Evolutionary conservation across 53 echinoderm and acorn worm genomes (phyloP).

Genomic region (Patiria pectinifera): DNA sequence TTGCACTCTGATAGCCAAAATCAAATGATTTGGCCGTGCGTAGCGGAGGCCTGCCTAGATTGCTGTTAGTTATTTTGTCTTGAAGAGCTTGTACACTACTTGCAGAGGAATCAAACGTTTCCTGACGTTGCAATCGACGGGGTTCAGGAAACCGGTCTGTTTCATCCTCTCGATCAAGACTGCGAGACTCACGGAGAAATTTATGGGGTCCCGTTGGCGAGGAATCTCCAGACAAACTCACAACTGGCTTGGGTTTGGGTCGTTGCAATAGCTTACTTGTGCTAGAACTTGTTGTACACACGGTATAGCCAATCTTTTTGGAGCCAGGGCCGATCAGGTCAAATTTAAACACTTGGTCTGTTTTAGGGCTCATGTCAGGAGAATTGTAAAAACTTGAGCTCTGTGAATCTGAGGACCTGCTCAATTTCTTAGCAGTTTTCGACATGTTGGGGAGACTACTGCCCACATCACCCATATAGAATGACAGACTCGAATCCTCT

Average conservation of each 20-base stretch:
- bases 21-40: slow-evolving; percentile 56
- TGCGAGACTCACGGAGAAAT: slow-evolving; percentile 54
- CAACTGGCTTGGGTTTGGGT: slow-evolving; percentile 45
- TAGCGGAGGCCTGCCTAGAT: slow-evolving; percentile 33
- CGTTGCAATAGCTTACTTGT: slow-evolving; percentile 44
- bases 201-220: slow-evolving; percentile 42
- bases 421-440: slow-evolving; percentile 1
- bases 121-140: slow-evolving; percentile 36
- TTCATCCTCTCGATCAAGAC: slow-evolving; percentile 51
- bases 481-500: slow-evolving; percentile 1
- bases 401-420: slow-evolving; percentile 26
- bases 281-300: slow-evolving; percentile 49
- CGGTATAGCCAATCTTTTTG: slow-evolving; percentile 33
- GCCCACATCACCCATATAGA: slow-evolving; percentile 43
- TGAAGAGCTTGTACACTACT: slow-evolving; percentile 57
- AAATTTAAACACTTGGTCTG: slow-evolving; percentile 51
- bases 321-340: slow-evolving; percentile 48
- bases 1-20: slow-evolving; percentile 34
- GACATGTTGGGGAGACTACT: slow-evolving; percentile 61
- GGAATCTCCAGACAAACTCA: slow-evolving; percentile 27
- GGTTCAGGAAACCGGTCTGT: slow-evolving; percentile 54
- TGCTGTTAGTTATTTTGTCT: slow-evolving; percentile 47
- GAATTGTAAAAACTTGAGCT: slow-evolving; percentile 50
- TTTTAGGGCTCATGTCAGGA: slow-evolving; percentile 37
- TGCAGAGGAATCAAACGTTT: slow-evolving; percentile 52